Evolutionary conservation across 2,113 vertebrate genomes (phyloP).

Genomic region (Chlorodrepanis virens): DNA sequence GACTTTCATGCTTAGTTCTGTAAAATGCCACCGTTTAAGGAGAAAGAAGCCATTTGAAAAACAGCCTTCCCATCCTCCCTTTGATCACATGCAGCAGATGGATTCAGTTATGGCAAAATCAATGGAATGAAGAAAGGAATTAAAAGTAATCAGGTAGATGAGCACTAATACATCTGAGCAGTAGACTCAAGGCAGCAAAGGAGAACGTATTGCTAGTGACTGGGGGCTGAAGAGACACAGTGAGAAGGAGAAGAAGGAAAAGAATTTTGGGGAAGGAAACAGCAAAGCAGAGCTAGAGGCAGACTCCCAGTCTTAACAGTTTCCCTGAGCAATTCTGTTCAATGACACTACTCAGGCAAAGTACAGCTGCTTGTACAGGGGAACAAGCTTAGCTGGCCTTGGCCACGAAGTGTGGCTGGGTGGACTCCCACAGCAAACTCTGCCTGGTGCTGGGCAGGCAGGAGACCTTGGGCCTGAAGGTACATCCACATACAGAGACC

Average conservation of each 20-base stretch:
- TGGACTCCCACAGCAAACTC: not conserved
- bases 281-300: not conserved
- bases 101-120: conserved; percentile 37
- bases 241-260: not conserved
- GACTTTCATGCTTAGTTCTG: conserved; percentile 36
- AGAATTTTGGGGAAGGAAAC: not conserved
- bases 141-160: conserved; percentile 29
- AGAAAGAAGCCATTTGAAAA: conserved; percentile 18
- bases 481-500: not conserved
- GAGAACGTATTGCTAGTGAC: not conserved
- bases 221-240: not conserved
- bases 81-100: not conserved
- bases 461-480: not conserved
- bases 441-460: not conserved
- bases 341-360: not conserved
- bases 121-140: not conserved
- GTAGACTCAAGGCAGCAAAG: not conserved
- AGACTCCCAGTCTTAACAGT: not conserved
- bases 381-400: not conserved
- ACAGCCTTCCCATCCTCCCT: not conserved
- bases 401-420: accelerated
- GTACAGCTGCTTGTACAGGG: not conserved
- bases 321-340: not conserved
- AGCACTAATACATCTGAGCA: not conserved
- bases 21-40: not conserved